Conservation (phyloP, 2,888 invertebrate genomes). For the Heteropelma amictum region DNA sequence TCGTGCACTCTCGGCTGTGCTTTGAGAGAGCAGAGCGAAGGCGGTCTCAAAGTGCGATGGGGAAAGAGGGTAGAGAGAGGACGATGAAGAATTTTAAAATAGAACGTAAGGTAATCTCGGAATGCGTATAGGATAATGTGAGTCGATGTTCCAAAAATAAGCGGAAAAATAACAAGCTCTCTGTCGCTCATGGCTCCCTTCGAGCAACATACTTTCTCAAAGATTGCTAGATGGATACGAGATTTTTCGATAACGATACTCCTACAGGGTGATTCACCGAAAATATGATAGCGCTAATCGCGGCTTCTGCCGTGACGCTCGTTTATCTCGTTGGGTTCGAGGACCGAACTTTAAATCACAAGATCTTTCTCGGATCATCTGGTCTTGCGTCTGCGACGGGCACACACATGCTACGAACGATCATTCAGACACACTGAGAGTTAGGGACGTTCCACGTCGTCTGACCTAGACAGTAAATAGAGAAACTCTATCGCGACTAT, state of each 20-base stretch:
- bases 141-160: constrained; percentile 73
- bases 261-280: constrained; percentile 7
- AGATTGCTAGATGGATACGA: constrained; percentile 36
- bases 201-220: constrained; percentile 35
- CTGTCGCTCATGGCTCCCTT: constrained; percentile 39
- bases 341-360: constrained; percentile 36
- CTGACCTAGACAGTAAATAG: constrained; percentile 57
- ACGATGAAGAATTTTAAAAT: constrained; percentile 65
- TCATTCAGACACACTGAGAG: constrained; percentile 38
- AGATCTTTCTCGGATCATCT: constrained; percentile 40
- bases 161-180: constrained; percentile 67
- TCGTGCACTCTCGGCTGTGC: constrained; percentile 4
- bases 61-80: constrained; percentile 17
- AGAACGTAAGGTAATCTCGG: constrained; percentile 74
- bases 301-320: neutral
- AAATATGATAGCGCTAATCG: constrained; percentile 7
- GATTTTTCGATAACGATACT: constrained; percentile 25
- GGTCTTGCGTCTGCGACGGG: constrained; percentile 20
- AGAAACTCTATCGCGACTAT: constrained; percentile 46
- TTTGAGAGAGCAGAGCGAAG: constrained; percentile 32
- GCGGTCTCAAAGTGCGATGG: constrained; percentile 33
- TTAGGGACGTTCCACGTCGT: constrained; percentile 43
- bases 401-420: neutral
- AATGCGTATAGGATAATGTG: constrained; percentile 72
- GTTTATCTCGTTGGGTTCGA: constrained; percentile 29